These are phyloP conservation scores for Semnornis frantzii DNA, from an alignment of 2,113 vertebrate species.

Conservation along the genomic window DNA sequence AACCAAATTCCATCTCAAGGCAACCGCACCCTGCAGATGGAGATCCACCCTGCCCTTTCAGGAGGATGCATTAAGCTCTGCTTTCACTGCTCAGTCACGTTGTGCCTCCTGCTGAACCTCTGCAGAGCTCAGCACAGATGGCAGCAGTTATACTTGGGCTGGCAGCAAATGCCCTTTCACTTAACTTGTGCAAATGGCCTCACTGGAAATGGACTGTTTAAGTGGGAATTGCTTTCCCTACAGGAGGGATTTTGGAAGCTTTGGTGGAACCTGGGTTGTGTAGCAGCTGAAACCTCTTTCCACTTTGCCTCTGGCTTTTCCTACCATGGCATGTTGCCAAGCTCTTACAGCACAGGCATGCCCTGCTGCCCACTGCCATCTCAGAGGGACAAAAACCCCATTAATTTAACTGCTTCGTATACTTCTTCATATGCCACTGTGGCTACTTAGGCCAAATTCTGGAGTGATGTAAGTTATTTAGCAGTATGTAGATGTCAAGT, in stretches of 20 bases:
- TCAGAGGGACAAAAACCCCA: neutral
- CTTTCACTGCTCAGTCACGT: neutral
- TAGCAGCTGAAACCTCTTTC: neutral
- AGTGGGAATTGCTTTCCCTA: neutral
- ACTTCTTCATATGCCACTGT: neutral
- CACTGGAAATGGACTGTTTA: neutral
- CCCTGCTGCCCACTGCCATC: neutral
- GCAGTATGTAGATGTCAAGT: constrained; percentile 27
- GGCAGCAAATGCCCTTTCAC: neutral
- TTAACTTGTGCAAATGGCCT: neutral
- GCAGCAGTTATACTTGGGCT: neutral
- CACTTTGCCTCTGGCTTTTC: neutral
- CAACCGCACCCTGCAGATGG: constrained; percentile 22
- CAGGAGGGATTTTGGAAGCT: neutral
- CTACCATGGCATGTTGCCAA: neutral
- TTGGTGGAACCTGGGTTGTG: neutral
- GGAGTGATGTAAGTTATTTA: neutral
- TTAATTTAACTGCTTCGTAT: neutral
- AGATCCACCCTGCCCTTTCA: constrained; percentile 29
- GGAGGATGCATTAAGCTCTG: neutral
- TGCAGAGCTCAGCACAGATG: neutral
- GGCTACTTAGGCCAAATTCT: neutral
- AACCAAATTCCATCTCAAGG: constrained; percentile 39
- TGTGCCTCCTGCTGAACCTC: neutral
- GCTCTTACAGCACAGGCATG: neutral